These are phyloP conservation scores for Limnephilus rhombicus DNA, from an alignment of 2,888 invertebrate species.

Conservation along the genomic window DNA sequence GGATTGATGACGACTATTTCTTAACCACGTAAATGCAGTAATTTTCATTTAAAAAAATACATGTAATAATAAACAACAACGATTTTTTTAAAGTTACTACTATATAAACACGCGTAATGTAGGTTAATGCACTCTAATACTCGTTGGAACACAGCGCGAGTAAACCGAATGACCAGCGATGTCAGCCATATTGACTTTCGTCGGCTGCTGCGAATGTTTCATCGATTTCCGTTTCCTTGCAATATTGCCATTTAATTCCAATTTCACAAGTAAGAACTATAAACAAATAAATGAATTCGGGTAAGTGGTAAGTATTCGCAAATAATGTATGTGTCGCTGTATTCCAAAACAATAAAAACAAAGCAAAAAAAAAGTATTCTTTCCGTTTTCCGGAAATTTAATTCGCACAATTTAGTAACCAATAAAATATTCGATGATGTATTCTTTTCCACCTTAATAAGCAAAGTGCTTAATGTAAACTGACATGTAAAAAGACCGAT, in stretches of 20 bases:
- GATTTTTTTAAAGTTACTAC: slow-evolving; percentile 44
- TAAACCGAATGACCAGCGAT: slow-evolving; percentile 63
- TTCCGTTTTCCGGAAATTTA: too few species aligned
- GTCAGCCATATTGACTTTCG: slow-evolving; percentile 77
- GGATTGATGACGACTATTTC: slow-evolving; percentile 65
- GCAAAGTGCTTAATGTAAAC: too few species aligned
- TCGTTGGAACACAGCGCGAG: slow-evolving; percentile 67
- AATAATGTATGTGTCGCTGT: too few species aligned
- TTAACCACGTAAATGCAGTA: slow-evolving; percentile 16
- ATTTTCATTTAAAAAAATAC: slow-evolving; percentile 25
- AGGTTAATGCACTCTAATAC: slow-evolving; percentile 62
- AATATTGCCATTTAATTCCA: not conserved
- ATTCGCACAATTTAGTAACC: too few species aligned
- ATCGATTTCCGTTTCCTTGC: slow-evolving; percentile 59
- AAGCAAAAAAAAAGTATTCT: not conserved
- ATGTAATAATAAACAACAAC: slow-evolving; percentile 30
- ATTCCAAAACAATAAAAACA: not conserved
- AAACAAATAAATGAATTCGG: not conserved
- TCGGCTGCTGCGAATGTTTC: slow-evolving; percentile 57
- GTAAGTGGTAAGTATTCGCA: not conserved
- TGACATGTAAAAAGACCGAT: too few species aligned
- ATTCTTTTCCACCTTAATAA: too few species aligned
- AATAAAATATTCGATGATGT: too few species aligned
- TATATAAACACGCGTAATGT: slow-evolving; percentile 58
- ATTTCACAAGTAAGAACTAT: not conserved